A percentile compares a stretch with the other conserved stretches of the same genome.
These are phyloP conservation scores for Periophthalmus magnuspinnatus DNA, from an alignment of 2,797 vertebrate species.

Conservation along the genomic window DNA sequence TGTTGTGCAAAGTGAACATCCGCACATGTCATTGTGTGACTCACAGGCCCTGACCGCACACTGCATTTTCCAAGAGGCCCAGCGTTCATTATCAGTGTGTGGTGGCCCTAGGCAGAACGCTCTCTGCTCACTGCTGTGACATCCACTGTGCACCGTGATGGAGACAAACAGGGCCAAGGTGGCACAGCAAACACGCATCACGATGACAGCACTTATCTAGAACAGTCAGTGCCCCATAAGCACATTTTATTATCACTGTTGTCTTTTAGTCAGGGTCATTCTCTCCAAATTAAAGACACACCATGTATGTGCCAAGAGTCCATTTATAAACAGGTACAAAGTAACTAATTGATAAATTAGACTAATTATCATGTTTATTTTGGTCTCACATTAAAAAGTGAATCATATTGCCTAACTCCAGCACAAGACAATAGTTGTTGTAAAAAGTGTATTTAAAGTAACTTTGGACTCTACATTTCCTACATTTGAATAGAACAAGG, in stretches of 20 bases:
- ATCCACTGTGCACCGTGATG: slow-evolving; percentile 53
- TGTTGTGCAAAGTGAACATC: slow-evolving; percentile 61
- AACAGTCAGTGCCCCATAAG: slow-evolving; percentile 52
- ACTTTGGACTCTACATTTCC: background rate
- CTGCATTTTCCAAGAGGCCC: slow-evolving; percentile 68
- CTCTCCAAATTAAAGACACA: slow-evolving; percentile 30
- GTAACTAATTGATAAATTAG: background rate
- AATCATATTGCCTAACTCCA: no score
- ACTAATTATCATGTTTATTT: background rate
- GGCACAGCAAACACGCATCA: slow-evolving; percentile 63
- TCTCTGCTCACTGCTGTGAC: slow-evolving; percentile 64
- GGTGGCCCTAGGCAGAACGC: slow-evolving; percentile 68
- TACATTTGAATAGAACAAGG: background rate
- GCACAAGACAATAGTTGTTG: no score
- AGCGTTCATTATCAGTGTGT: slow-evolving; percentile 73
- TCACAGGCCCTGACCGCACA: slow-evolving; percentile 60
- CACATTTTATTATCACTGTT: slow-evolving; percentile 71
- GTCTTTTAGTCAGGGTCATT: slow-evolving; percentile 48
- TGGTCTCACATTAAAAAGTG: no score
- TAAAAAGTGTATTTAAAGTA: background rate
- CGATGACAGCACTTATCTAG: slow-evolving; percentile 56
- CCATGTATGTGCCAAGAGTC: background rate
- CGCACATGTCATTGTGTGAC: slow-evolving; percentile 53
- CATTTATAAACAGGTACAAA: background rate
- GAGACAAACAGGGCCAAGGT: slow-evolving; percentile 62